Evolutionary conservation across 2,888 invertebrate genomes (phyloP), one percentile per base, ranked within the genome.

Genomic region (Nematopogon swammerdamellus): DNA sequence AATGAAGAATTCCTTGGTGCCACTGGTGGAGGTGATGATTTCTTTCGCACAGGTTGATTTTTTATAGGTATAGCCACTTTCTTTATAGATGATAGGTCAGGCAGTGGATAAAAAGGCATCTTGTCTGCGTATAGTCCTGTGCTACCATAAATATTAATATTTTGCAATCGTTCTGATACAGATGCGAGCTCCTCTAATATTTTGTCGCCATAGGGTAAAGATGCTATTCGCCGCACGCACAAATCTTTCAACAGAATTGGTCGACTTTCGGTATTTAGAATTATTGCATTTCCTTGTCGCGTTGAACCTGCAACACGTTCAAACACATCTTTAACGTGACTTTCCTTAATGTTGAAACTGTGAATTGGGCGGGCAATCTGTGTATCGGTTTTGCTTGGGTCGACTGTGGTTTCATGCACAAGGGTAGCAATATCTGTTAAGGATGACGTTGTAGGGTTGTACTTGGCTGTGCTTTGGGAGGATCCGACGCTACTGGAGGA

Each of bases 391-490:
- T 65, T 63, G 51, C 56, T 59, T 51, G 49, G 59, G 49, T 64
- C 62, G 54, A 48, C 58, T 46, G 51, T 51, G 52, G 80, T 80
- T 56, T 82, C 81, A 60, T 81, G 79, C 64, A 80, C 60, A 56
- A 83, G 68, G 58, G 82, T 82, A 59, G 80, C 72, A 48, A 85
- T 76, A 62, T 87, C 86, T 58, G 79, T 81, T 46, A 84, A 69
- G 55, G 86, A 85, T 48, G 84, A 82, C 60, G 70, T 73, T 52
- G 72, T 72, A 36, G 85, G 83, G 58, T 85, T 84, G 62, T 86
- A 87, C 63, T 85, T 86, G 52, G 86, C 86, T 25, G 89, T 89
- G 64, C 86, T 87, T 58, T 86, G 83, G 52, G 87, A 87, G 50
- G 87, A 87, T 63, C 82, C 81, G 58, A 83, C 77, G 60, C 84